Conservation (phyloP, 37 sponge, comb jelly and placozoan species). For the Agelas oroides region DNA sequence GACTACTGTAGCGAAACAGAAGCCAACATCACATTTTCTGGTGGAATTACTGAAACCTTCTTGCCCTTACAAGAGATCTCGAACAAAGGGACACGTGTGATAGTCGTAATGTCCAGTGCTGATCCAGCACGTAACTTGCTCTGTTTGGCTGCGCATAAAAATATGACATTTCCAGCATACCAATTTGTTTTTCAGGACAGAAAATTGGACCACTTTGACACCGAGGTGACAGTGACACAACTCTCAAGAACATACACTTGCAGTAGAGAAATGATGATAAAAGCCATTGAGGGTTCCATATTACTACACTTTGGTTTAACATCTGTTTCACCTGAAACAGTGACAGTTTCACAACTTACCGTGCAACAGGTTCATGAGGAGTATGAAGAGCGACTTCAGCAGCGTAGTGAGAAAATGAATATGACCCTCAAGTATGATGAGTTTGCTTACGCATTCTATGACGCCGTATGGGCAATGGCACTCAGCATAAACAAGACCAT, state of each 20-base stretch:
- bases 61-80: constrained; percentile 10
- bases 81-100: neutral
- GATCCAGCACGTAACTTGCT: constrained; percentile 9
- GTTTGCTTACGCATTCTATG: constrained; percentile 22
- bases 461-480: constrained; percentile 52
- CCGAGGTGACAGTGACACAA: neutral
- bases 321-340: neutral
- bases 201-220: neutral
- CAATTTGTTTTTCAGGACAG: constrained; percentile 56
- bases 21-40: too few species aligned
- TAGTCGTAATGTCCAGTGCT: constrained; percentile 13
- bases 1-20: neutral
- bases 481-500: constrained; percentile 6
- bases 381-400: neutral
- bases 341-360: neutral
- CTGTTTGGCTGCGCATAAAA: constrained; percentile 28
- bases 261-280: neutral
- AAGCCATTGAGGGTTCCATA: constrained; percentile 19
- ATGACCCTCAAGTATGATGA: neutral
- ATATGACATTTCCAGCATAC: constrained; percentile 19
- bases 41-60: neutral
- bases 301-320: constrained; percentile 11
- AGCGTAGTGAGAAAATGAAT: neutral
- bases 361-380: neutral
- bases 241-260: neutral